Base-by-base conservation (phyloP, 2,888 invertebrate species). In the Biston stratarius region DNA sequence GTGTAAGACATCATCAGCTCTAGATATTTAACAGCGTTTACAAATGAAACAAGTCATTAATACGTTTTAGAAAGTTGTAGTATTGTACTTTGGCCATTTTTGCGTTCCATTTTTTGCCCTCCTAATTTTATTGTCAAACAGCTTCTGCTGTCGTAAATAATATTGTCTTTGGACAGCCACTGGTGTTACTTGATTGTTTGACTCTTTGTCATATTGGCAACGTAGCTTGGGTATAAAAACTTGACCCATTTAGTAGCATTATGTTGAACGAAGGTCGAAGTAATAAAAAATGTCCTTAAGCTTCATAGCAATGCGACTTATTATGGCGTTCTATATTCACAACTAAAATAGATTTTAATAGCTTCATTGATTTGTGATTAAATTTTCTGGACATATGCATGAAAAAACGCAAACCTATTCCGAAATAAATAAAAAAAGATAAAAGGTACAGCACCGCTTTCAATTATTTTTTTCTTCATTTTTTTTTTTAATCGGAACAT, bases 141-240 rank as follows among this genome's bases (percentile, higher is more conserved):
- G 89, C 89, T 89, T 82, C 90, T 86, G 88, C 87, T 83, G 86
- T 85, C 87, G 79, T 90, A 91, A 90, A 91, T 84, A 85, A 84
- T 87, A 87, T 85, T 84, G 84, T 84, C 78, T 83, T 77, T 80
- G 72, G 70, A 80, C 77, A 75, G 91, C 92, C 91, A 92, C 93
- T 85, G 90, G 92, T 92, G 85, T 93, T 93, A 91, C 81, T 72
- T 71, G 74, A 83, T 90, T 90, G 89, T 90, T 81, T 79, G 70
- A 74, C 55, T 64, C 81, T 80, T 86, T 87, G 85, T 87, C 63
- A 72, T 76, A 82, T 88, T 89, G 79, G 86, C 87, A 85, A 87
- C 78, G 72, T 77, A 60, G 75, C 77, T 59, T 42, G 15, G 38
- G 60, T 69, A 70, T 77, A 86, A 86, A 85, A 88, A 86, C 79